Conservation (phyloP, 2,113 vertebrate genomes). For the Rhineura floridana region DNA sequence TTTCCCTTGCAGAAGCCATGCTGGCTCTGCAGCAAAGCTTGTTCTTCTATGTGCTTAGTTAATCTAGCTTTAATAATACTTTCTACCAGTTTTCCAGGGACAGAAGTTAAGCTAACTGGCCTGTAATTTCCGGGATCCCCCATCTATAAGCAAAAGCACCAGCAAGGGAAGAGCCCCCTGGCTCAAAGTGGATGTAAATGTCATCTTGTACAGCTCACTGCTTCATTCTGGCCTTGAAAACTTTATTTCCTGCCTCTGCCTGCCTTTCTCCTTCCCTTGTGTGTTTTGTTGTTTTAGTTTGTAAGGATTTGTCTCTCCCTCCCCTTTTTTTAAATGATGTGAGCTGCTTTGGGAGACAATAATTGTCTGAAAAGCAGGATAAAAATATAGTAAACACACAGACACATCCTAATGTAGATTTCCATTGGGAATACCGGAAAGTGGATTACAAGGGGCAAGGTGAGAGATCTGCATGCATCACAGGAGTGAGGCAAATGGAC, state of each 20-base stretch:
- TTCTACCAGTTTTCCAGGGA: too few relatives aligned
- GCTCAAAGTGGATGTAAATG: neutral
- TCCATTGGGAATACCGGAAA: neutral
- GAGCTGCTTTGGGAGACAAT: neutral
- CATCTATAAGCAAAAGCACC: too few relatives aligned
- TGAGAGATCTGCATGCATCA: conserved; percentile 8
- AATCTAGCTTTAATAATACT: too few relatives aligned
- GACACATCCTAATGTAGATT: neutral
- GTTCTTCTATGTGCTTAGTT: too few relatives aligned
- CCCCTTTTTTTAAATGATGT: neutral
- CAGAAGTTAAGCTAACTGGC: too few relatives aligned
- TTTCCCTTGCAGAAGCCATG: too few relatives aligned
- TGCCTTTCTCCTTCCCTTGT: neutral
- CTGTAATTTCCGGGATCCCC: too few relatives aligned
- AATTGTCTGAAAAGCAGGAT: too few relatives aligned
- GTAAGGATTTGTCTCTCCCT: neutral
- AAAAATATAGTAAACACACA: neutral
- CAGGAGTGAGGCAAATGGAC: too few relatives aligned
- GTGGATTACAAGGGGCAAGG: neutral
- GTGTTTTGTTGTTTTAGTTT: neutral
- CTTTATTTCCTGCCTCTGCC: neutral
- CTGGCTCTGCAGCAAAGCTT: too few relatives aligned
- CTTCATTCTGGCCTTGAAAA: neutral
- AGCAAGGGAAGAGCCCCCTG: neutral
- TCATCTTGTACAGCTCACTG: neutral